Percentiles rank a stretch among this genome's conserved stretches.
These are phyloP conservation scores for Smutsia temminckii DNA, from an alignment of 2,797 vertebrate species.

Conservation along the genomic window DNA sequence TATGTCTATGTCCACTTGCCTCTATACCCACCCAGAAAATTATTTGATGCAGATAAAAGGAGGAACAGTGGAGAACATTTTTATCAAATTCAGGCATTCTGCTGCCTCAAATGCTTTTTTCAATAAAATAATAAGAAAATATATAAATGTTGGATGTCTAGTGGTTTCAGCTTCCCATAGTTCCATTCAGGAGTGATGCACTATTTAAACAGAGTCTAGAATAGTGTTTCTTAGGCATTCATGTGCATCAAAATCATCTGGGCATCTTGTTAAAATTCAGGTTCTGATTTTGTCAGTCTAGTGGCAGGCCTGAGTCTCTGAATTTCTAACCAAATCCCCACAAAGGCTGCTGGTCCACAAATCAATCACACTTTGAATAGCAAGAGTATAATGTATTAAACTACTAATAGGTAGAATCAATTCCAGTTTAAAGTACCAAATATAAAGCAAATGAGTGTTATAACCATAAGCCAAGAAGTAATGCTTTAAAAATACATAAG, in stretches of 20 bases:
- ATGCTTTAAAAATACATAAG: not conserved
- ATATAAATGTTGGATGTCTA: not conserved
- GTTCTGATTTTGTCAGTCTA: not conserved
- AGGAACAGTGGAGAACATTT: not conserved
- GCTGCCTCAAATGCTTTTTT: not conserved
- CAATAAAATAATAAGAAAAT: not conserved
- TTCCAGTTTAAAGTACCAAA: not conserved
- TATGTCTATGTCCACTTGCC: not conserved
- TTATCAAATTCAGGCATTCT: not conserved
- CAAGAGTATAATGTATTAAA: not conserved
- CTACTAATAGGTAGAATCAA: not conserved
- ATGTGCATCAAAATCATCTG: not conserved
- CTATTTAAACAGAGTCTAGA: not conserved
- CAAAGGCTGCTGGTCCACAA: not conserved
- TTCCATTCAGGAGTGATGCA: not conserved
- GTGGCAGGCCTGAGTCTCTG: not conserved
- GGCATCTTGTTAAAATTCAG: not conserved
- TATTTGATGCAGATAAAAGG: not conserved
- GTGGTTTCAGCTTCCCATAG: not conserved
- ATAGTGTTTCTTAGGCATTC: not conserved
- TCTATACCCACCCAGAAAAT: not conserved
- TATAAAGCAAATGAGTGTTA: not conserved
- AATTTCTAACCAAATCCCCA: not conserved
- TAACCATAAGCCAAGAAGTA: not conserved
- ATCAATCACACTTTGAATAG: not conserved